These are phyloP conservation scores for Molanna angustata DNA, from an alignment of 2,888 invertebrate genomes.

Conservation along the genomic window DNA sequence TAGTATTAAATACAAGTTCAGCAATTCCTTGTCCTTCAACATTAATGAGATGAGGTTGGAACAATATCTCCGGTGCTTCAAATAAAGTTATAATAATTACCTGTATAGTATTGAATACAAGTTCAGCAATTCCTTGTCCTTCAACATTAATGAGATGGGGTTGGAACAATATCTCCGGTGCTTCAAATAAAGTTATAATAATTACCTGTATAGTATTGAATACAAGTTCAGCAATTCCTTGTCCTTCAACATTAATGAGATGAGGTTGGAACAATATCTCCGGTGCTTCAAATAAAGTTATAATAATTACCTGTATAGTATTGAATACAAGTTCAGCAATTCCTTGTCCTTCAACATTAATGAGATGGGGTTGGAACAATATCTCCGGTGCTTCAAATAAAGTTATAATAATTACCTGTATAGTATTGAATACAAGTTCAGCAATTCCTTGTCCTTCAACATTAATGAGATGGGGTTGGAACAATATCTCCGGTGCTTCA, in stretches of 20 bases:
- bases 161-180: constrained; percentile 97
- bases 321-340: constrained; percentile 94
- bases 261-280: constrained; percentile 99
- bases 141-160: constrained; percentile 99
- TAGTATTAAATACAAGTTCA: constrained; percentile 93
- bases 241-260: constrained; percentile 97
- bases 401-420: no score
- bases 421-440: constrained; percentile 93
- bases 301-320: constrained; percentile 89
- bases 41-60: constrained; percentile 98
- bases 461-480: constrained; percentile 98
- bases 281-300: constrained; percentile 96
- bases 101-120: constrained; percentile 93
- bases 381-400: constrained; percentile 98
- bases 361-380: constrained; percentile 96
- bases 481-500: constrained; percentile 96
- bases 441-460: constrained; percentile 98
- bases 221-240: constrained; percentile 91
- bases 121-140: constrained; percentile 92
- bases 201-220: constrained; percentile 94
- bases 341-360: constrained; percentile 98
- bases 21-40: constrained; percentile 98
- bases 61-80: constrained; percentile 96
- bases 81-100: no score
- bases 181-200: no score